phyloP scores from a whole-genome alignment of 1,140 invertebrate genomes.

The Globodera rostochiensis region DNA sequence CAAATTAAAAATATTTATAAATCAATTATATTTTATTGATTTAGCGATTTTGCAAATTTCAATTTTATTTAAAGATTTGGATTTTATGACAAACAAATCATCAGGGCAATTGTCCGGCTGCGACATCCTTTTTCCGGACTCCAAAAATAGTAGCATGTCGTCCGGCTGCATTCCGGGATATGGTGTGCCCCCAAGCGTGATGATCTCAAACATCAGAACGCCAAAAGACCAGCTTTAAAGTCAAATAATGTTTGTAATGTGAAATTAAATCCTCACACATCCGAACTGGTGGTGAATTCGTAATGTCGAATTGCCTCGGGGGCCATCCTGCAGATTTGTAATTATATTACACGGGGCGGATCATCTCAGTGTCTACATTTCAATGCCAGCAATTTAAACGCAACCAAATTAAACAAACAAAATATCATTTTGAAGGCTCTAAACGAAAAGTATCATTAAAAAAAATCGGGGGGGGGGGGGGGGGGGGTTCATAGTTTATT shows the following conservation, averaged over 20 bases:
- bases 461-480: too few species aligned
- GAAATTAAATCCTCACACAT: conserved; percentile 65
- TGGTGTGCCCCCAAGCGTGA: conserved; percentile 67
- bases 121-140: conserved; percentile 67
- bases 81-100: conserved; percentile 66
- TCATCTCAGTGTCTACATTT: too few species aligned
- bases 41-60: not conserved
- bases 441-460: too few species aligned
- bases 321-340: conserved; percentile 52
- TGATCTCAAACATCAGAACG: conserved; percentile 68
- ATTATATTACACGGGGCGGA: too few species aligned
- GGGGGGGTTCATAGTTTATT: too few species aligned
- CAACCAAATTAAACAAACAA: too few species aligned
- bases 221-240: conserved; percentile 68
- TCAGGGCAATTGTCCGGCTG: conserved; percentile 68
- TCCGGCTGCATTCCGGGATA: conserved; percentile 66
- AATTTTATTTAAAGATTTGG: not conserved
- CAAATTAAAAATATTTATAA: not conserved
- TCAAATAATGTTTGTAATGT: too few species aligned
- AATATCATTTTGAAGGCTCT: too few species aligned
- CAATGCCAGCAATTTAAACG: too few species aligned
- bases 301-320: conserved; percentile 68
- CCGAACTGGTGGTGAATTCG: conserved; percentile 68
- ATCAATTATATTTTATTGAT: not conserved
- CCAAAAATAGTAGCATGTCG: conserved; percentile 66